Base-by-base conservation (phyloP, 2,113 vertebrate genomes). In the Psilopogon haemacephalus region DNA sequence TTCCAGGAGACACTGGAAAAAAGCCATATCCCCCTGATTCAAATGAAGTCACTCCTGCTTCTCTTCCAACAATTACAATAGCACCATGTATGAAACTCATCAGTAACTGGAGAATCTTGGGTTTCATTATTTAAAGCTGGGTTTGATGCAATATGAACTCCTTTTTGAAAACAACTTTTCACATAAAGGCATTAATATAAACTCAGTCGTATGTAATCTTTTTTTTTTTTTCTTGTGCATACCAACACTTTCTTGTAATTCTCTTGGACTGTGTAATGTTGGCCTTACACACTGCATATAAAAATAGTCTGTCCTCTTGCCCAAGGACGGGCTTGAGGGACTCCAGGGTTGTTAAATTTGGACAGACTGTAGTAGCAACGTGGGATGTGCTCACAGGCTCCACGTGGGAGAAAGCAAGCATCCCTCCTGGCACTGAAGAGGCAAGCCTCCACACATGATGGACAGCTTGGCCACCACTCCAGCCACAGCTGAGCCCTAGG, bases 41-140 rank as follows among this genome's bases (percentile, higher is more conserved):
- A 1, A 92, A 92, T 96, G 95, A 95, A 95, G 90, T 95, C 92
- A 96, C 62, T 93, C 86, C 84, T 88, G 76, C 75, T 83, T 91
- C 78, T 90, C 84, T 96, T 96, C 94, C 95, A 95, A 95, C 95
- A 90, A 93, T 93, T 94, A 93, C 90, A 94, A 92, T 18, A 94
- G 81, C 77, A 89, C 84, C 87, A 93, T 95, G 82, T 93, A 95
- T 21, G 11, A 94, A 96, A 94, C 67, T 94, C 92, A 95, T 92
- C 81, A 96, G 94, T 95, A 96, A 96, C 84, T 87, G 50, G 74
- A 96, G 94, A 96, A 79, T 92, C 81, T 94, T 96, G 89, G 94
- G 92, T 81, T 86, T 84, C 59, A 15, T 79, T 92, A 92, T 89
- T 92, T 87, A 90, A 96, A 89, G 50, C 86, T 95, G 95, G 89